These are phyloP conservation scores for Fregetta grallaria DNA, from an alignment of 2,113 vertebrate species.

Conservation along the genomic window DNA sequence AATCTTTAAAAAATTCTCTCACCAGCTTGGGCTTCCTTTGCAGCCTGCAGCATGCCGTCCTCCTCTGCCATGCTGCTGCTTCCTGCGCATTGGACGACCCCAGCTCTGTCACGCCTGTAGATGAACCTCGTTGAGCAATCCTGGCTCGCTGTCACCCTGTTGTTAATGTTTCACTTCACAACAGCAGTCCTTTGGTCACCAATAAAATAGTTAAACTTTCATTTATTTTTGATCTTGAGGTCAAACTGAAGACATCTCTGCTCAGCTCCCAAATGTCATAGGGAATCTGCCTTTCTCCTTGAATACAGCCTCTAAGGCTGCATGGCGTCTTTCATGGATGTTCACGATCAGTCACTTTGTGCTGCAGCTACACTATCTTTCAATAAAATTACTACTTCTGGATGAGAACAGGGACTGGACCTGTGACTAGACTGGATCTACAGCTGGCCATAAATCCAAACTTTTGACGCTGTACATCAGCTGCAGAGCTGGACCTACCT, in stretches of 20 bases:
- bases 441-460: neutral
- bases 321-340: neutral
- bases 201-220: constrained; percentile 23
- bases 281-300: neutral
- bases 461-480: neutral
- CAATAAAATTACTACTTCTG: neutral
- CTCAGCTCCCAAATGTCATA: neutral
- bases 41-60: neutral
- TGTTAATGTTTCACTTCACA: constrained; percentile 56
- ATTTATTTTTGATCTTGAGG: neutral
- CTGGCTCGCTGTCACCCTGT: neutral
- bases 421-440: neutral
- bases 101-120: neutral
- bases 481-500: neutral
- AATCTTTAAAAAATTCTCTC: constrained; percentile 3
- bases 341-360: neutral
- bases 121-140: neutral
- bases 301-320: neutral
- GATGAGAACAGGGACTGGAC: neutral
- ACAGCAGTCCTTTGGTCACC: neutral
- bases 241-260: neutral
- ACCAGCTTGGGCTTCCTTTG: constrained; percentile 17
- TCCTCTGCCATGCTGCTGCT: constrained; percentile 15
- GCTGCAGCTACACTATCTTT: neutral
- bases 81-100: neutral